These are phyloP conservation scores for Cottus gobio DNA, from an alignment of 2,113 vertebrate genomes.

Conservation along the genomic window DNA sequence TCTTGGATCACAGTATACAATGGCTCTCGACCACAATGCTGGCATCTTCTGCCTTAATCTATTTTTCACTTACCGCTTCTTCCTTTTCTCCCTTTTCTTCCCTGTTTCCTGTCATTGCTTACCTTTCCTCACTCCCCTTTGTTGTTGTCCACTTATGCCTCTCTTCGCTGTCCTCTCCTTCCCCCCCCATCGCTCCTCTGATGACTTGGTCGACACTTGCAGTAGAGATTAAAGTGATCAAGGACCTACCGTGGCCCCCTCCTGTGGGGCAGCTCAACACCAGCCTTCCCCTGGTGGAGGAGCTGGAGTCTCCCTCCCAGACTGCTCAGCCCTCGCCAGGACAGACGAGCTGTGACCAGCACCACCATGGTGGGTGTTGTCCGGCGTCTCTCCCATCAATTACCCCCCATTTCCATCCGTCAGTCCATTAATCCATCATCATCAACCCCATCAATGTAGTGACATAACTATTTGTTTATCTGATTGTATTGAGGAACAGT, in stretches of 20 bases:
- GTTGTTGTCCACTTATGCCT: slow-evolving; percentile 45
- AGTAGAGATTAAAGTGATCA: slow-evolving; percentile 99
- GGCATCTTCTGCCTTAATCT: slow-evolving; percentile 26
- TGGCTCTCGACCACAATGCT: slow-evolving; percentile 3
- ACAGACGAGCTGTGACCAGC: slow-evolving; percentile 82
- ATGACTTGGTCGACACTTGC: slow-evolving; percentile 75
- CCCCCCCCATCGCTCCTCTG: slow-evolving; percentile 49
- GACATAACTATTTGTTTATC: background rate
- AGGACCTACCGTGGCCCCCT: slow-evolving; percentile 98
- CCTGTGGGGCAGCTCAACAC: slow-evolving; percentile 97
- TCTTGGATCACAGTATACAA: slow-evolving; percentile 40
- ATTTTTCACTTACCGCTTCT: slow-evolving; percentile 51
- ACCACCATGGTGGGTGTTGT: slow-evolving; percentile 86
- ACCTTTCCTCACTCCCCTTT: slow-evolving; percentile 41
- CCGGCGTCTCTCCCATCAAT: slow-evolving; percentile 35
- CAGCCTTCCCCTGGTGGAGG: slow-evolving; percentile 84
- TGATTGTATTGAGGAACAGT: background rate
- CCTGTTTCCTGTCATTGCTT: slow-evolving; percentile 42
- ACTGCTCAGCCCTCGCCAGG: slow-evolving; percentile 77
- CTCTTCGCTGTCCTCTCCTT: slow-evolving; percentile 45
- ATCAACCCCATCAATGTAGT: background rate
- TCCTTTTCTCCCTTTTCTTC: slow-evolving; percentile 39
- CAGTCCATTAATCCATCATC: slow-evolving; percentile 4
- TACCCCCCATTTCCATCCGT: slow-evolving; percentile 17
- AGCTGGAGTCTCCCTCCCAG: slow-evolving; percentile 81